Evolutionary conservation across 2,888 invertebrate genomes (phyloP).

Genomic region (Pristionchus fissidentatus): DNA sequence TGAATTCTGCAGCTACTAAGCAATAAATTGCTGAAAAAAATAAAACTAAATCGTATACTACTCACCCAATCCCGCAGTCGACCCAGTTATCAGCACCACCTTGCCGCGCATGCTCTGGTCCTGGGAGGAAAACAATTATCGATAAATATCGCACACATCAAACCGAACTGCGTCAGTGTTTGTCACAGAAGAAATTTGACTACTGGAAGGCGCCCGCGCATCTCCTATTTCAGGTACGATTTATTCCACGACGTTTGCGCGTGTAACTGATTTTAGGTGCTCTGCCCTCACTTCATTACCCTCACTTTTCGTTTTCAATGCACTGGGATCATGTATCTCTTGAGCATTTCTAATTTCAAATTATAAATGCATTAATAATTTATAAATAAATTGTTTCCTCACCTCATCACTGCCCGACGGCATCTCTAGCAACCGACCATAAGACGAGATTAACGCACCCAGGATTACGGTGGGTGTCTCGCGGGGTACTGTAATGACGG

Average conservation of each 20-base stretch:
- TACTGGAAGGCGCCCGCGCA: neutral
- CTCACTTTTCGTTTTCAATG: too few relatives aligned
- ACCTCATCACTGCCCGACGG: constrained; percentile 26
- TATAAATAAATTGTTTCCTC: too few relatives aligned
- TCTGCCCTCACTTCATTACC: too few relatives aligned
- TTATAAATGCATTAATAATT: too few relatives aligned
- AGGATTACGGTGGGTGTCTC: constrained; percentile 24
- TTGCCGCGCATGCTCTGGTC: constrained; percentile 51
- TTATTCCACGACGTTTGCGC: neutral
- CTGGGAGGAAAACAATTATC: neutral
- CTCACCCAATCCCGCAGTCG: constrained; percentile 60
- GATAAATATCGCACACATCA: neutral
- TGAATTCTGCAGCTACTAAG: neutral
- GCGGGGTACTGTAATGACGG: constrained; percentile 18
- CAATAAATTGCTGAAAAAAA: neutral
- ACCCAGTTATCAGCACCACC: constrained; percentile 61
- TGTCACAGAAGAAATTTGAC: neutral
- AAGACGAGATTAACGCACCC: constrained; percentile 28
- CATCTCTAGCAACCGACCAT: constrained; percentile 28
- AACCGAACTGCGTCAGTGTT: neutral
- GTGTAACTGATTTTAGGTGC: too few relatives aligned
- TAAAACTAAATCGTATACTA: neutral
- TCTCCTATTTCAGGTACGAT: neutral
- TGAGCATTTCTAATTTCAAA: too few relatives aligned
- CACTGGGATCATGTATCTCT: too few relatives aligned